A percentile compares a stretch with the other conserved stretches of the same genome.
phyloP scores from a whole-genome alignment of 2,888 invertebrate genomes.

The Idaea biselata region DNA sequence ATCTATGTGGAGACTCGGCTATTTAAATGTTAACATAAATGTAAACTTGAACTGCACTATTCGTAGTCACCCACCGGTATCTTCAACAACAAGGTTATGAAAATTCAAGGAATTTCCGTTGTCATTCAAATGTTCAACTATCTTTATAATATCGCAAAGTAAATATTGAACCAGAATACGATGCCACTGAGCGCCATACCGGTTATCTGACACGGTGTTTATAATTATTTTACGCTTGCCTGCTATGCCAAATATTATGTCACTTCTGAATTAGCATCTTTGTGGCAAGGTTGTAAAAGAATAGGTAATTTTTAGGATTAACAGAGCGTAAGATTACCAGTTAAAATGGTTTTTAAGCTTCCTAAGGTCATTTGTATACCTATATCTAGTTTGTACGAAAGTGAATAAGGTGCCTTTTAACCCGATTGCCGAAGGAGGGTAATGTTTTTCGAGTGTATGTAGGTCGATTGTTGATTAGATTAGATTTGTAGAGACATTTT shows the following conservation, averaged over 20 bases:
- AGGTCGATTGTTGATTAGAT: no score
- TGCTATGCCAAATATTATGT: slow-evolving; percentile 10
- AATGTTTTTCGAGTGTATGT: no score
- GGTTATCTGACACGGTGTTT: slow-evolving; percentile 9
- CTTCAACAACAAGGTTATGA: not conserved
- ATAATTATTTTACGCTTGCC: slow-evolving; percentile 5
- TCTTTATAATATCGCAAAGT: slow-evolving; percentile 2
- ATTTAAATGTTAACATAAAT: no score
- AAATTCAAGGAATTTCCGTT: not conserved
- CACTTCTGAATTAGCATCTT: slow-evolving; percentile 12
- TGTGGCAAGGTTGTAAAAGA: not conserved
- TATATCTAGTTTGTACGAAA: not conserved
- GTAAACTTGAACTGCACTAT: no score
- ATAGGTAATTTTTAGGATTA: not conserved
- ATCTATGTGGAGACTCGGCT: no score
- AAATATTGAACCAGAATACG: not conserved
- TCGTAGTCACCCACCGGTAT: no score
- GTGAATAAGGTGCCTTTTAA: not conserved
- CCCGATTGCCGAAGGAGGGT: no score
- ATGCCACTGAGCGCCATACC: slow-evolving; percentile 4
- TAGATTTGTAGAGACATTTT: no score
- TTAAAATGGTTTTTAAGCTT: not conserved
- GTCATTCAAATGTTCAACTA: not conserved
- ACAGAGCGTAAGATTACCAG: not conserved
- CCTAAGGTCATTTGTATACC: not conserved